A percentile compares a stretch with the other conserved stretches of the same genome.
Conservation (phyloP, 2,797 vertebrate genomes). For the Chelidonichthys spinosus region DNA sequence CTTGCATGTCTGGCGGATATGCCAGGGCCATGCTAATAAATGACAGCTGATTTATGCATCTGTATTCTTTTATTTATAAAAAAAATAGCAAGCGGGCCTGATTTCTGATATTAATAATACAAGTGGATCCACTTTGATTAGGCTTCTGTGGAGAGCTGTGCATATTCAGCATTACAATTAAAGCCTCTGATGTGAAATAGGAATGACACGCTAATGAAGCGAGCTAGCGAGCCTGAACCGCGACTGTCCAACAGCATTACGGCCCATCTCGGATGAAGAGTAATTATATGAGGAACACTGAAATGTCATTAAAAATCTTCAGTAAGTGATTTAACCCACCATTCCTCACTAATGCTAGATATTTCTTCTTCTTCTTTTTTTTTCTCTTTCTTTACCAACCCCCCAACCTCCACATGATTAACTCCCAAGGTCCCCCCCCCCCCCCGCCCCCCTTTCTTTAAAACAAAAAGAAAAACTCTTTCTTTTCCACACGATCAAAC, state of each 20-base stretch:
- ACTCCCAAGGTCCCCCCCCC: conserved; percentile 52
- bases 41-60: conserved; percentile 99
- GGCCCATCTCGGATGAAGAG: conserved; percentile 99
- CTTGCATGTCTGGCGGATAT: conserved; percentile 98
- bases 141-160: conserved; percentile 98
- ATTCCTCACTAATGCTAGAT: conserved; percentile 92
- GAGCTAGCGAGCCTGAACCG: conserved; percentile 99
- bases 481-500: conserved; percentile 79
- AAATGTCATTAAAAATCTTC: conserved; percentile 99
- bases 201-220: conserved; percentile 99
- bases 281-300: conserved; percentile 99
- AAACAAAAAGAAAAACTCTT: conserved; percentile 7
- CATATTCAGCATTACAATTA: conserved; percentile 99
- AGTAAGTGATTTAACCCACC: conserved; percentile 99
- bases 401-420: conserved; percentile 55
- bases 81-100: conserved; percentile 99
- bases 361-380: conserved; percentile 25
- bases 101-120: conserved; percentile 99
- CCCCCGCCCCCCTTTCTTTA: neutral
- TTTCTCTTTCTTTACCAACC: conserved; percentile 45
- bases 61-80: conserved; percentile 99
- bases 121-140: conserved; percentile 99
- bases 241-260: conserved; percentile 99
- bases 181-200: conserved; percentile 99
- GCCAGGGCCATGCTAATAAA: conserved; percentile 99